Percentiles rank a stretch among this genome's conserved stretches.
These are phyloP conservation scores for Oriolus oriolus DNA, from an alignment of 2,113 vertebrate genomes.

Conservation along the genomic window DNA sequence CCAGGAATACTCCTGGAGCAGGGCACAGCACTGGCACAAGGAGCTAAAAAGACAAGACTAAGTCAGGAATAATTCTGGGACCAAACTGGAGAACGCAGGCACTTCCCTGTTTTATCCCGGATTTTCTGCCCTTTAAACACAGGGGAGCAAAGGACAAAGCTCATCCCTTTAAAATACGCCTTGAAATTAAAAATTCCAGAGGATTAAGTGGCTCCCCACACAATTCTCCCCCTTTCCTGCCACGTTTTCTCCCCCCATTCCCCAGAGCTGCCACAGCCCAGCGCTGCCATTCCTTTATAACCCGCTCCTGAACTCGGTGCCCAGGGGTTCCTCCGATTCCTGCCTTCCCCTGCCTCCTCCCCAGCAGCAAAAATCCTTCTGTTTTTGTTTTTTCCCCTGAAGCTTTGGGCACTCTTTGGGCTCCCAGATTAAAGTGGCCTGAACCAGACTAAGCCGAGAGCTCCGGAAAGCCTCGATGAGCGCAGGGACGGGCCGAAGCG, in stretches of 20 bases:
- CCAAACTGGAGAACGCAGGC: not conserved
- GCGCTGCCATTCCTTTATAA: not conserved
- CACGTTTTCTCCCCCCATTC: fast-evolving
- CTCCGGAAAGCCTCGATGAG: not conserved
- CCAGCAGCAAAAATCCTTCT: not conserved
- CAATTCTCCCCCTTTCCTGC: not conserved
- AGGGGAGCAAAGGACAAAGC: not conserved
- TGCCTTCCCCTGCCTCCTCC: no score
- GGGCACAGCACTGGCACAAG: not conserved
- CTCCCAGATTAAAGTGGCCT: not conserved
- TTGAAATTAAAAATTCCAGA: not conserved
- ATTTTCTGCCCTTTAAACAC: not conserved
- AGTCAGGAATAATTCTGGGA: not conserved
- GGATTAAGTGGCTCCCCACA: fast-evolving
- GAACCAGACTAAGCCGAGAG: not conserved
- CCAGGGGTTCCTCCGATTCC: not conserved
- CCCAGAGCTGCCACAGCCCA: not conserved
- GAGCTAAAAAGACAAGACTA: not conserved
- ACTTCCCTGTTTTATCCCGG: not conserved
- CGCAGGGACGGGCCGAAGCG: not conserved
- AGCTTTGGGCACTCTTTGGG: not conserved
- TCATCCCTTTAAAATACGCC: not conserved
- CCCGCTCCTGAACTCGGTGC: fast-evolving
- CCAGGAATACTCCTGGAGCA: not conserved
- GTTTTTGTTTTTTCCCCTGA: not conserved